These are phyloP conservation scores for Epistrophe eligans DNA, from an alignment of 2,888 invertebrate species.

Conservation along the genomic window DNA sequence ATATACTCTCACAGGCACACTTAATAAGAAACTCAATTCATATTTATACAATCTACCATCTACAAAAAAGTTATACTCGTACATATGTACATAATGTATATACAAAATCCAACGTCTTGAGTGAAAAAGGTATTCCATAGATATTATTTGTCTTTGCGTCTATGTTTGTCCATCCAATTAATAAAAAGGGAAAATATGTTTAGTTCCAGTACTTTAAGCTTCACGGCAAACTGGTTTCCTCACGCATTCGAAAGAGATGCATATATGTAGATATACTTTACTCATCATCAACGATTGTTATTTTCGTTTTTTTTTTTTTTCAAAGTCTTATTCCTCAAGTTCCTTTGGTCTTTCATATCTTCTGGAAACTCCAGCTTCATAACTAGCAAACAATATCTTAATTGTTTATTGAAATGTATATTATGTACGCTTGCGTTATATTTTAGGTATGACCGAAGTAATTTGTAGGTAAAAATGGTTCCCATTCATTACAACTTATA, in stretches of 20 bases:
- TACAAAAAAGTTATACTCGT: constrained; percentile 1
- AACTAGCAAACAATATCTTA: constrained; percentile 62
- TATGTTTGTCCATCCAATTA: constrained; percentile 78
- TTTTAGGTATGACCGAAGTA: constrained; percentile 21
- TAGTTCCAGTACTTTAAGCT: constrained; percentile 71
- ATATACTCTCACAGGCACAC: constrained; percentile 20
- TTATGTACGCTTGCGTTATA: constrained; percentile 32
- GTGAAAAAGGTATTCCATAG: constrained; percentile 39
- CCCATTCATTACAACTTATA: constrained; percentile 53
- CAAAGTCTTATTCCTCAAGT: constrained; percentile 3
- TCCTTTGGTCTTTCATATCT: neutral
- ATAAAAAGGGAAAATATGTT: constrained; percentile 77
- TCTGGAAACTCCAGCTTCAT: constrained; percentile 29
- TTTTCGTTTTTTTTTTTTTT: constrained; percentile 42
- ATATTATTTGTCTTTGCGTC: constrained; percentile 78
- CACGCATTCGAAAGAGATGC: constrained; percentile 64
- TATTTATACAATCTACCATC: neutral
- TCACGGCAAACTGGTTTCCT: constrained; percentile 64
- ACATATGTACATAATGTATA: neutral
- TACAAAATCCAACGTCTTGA: constrained; percentile 1
- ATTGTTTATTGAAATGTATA: constrained; percentile 68
- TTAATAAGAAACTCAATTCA: constrained; percentile 3
- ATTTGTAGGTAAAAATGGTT: constrained; percentile 57
- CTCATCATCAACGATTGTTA: constrained; percentile 39
- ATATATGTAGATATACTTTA: constrained; percentile 14